A percentile compares a stretch with the other conserved stretches of the same genome.
Evolutionary conservation across 2,797 vertebrate species (phyloP).

Genomic region (Sebastiscus tertius): DNA sequence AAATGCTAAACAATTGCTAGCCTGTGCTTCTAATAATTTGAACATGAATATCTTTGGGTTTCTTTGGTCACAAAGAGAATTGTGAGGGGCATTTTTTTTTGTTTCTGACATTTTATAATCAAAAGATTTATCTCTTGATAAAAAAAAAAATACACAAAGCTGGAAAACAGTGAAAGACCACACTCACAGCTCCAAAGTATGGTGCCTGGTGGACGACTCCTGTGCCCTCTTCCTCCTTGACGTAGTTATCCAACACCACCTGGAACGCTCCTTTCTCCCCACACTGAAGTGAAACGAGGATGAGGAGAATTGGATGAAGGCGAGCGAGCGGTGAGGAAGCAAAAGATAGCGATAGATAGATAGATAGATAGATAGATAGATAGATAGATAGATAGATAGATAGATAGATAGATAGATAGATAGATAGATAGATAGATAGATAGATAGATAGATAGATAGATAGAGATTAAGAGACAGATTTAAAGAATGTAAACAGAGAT

Average conservation of each 20-base stretch:
- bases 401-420: not conserved
- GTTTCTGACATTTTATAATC: not conserved
- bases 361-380: not conserved
- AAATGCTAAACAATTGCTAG: not conserved
- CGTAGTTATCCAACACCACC: constrained; percentile 91
- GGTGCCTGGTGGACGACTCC: constrained; percentile 98
- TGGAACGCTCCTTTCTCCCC: constrained; percentile 90
- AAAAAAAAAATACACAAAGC: not conserved
- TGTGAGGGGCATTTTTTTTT: not conserved
- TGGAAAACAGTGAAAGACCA: not conserved
- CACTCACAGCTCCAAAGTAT: constrained; percentile 97
- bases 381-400: not conserved
- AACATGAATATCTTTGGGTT: not conserved
- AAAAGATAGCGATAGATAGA: not conserved
- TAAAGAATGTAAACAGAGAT: not conserved
- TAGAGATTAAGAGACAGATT: constrained; percentile 2
- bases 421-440: not conserved
- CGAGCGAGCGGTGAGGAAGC: not conserved
- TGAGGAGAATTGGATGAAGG: constrained; percentile 4
- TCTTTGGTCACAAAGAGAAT: not conserved
- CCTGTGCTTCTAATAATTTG: not conserved
- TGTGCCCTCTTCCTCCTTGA: constrained; percentile 96
- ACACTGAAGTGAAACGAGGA: constrained; percentile 77
- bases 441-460: not conserved
- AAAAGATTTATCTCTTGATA: not conserved